These are phyloP conservation scores for Hassar affinis DNA, from an alignment of 2,113 vertebrate species.

Conservation along the genomic window DNA sequence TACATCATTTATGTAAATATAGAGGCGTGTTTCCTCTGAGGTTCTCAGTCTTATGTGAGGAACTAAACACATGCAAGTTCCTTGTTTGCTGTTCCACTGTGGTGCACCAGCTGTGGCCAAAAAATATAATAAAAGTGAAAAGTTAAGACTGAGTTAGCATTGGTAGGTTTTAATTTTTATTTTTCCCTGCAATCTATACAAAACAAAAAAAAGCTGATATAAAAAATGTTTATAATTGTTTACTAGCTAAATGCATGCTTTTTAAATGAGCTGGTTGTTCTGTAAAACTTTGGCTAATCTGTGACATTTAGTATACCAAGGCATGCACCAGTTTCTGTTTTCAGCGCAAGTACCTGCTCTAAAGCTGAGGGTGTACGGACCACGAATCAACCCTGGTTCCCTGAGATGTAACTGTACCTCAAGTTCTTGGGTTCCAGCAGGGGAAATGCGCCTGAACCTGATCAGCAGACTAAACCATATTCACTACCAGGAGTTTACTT, in stretches of 20 bases:
- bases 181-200: neutral
- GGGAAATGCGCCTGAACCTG: neutral
- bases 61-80: neutral
- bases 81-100: neutral
- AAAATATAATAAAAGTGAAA: neutral
- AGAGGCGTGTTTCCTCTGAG: neutral
- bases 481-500: neutral
- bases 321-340: neutral
- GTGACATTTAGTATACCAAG: neutral
- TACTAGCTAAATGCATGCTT: neutral
- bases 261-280: neutral
- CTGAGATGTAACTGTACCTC: neutral
- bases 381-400: too few relatives aligned
- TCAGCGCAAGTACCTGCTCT: neutral
- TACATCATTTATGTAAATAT: constrained; percentile 3
- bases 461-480: neutral
- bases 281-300: neutral
- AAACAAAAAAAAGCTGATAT: neutral
- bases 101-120: neutral
- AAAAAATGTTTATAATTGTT: neutral
- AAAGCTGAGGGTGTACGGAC: neutral
- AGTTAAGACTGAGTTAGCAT: neutral
- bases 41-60: neutral
- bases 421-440: neutral
- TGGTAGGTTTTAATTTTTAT: neutral